These are phyloP conservation scores for Schizopygopsis pylzovi DNA, from an alignment of 2,797 vertebrate species.

Conservation along the genomic window DNA sequence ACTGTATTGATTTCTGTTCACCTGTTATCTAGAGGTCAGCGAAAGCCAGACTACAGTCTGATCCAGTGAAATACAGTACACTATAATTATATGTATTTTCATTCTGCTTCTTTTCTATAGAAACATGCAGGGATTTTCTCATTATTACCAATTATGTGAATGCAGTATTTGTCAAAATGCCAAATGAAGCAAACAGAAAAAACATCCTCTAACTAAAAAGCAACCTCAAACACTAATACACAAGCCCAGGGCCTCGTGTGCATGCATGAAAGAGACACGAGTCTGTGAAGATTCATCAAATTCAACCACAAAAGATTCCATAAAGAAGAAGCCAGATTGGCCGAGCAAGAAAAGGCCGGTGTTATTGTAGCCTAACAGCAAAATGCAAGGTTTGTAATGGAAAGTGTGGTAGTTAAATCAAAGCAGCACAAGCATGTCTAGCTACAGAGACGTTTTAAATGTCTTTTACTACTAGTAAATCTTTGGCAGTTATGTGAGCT, in stretches of 20 bases:
- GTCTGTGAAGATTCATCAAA: conserved; percentile 13
- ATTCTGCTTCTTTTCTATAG: not conserved
- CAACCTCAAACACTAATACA: not conserved
- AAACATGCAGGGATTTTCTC: not conserved
- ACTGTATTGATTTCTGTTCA: not conserved
- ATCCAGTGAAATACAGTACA: not conserved
- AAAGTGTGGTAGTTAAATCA: not conserved
- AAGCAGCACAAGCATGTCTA: not conserved
- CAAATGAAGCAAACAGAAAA: conserved; percentile 18
- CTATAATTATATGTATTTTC: not conserved
- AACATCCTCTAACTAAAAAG: conserved; percentile 43
- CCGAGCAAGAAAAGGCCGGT: conserved; percentile 49
- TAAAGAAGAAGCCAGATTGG: conserved; percentile 46
- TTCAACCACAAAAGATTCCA: conserved; percentile 63
- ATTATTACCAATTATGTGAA: not conserved
- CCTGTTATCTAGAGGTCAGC: not conserved
- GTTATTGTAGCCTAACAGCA: conserved; percentile 47
- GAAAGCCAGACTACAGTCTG: not conserved
- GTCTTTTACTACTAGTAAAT: not conserved
- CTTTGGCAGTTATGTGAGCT: not conserved
- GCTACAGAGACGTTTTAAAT: not conserved
- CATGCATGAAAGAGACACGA: conserved; percentile 39
- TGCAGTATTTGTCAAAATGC: not conserved
- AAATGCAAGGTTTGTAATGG: conserved; percentile 6
- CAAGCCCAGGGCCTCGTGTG: conserved; percentile 25